A percentile compares a stretch with the other conserved stretches of the same genome.
phyloP scores from a whole-genome alignment of 2,797 vertebrate species.

The Acestrorhynchus altus region DNA sequence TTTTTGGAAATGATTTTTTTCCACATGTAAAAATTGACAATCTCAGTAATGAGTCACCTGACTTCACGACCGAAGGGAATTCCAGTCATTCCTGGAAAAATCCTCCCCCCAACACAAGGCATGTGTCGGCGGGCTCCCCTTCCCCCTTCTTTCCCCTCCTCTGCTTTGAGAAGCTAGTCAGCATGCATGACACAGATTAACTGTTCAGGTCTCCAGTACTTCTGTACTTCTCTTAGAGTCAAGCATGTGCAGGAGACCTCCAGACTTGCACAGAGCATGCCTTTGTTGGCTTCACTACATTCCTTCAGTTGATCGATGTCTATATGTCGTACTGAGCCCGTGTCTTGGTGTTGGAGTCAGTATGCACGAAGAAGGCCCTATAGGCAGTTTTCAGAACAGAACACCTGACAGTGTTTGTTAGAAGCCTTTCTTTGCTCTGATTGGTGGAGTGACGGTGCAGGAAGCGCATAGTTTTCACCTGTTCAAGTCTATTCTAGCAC shows the following conservation, averaged over 20 bases:
- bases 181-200: constrained; percentile 65
- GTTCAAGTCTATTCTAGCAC: constrained; percentile 48
- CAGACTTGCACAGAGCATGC: background rate
- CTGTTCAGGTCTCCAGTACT: constrained; percentile 35
- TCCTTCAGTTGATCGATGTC: background rate
- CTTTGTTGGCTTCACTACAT: background rate
- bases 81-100: constrained; percentile 63
- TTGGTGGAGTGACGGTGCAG: constrained; percentile 16
- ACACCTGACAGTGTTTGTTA: background rate
- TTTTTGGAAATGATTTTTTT: background rate
- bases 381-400: no score
- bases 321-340: background rate
- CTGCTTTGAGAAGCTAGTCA: constrained; percentile 39
- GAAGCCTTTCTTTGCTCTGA: constrained; percentile 24
- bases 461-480: background rate
- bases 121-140: constrained; percentile 57
- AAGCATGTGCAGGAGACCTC: constrained; percentile 22
- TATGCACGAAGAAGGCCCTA: no score
- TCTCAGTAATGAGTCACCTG: no score
- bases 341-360: no score
- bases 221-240: constrained; percentile 35
- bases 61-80: constrained; percentile 62
- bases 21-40: constrained; percentile 26
- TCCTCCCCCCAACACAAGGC: constrained; percentile 61
- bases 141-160: constrained; percentile 43